Evolutionary conservation across 2,888 invertebrate species (phyloP).

Genomic region (Hyposoter dolosus): DNA sequence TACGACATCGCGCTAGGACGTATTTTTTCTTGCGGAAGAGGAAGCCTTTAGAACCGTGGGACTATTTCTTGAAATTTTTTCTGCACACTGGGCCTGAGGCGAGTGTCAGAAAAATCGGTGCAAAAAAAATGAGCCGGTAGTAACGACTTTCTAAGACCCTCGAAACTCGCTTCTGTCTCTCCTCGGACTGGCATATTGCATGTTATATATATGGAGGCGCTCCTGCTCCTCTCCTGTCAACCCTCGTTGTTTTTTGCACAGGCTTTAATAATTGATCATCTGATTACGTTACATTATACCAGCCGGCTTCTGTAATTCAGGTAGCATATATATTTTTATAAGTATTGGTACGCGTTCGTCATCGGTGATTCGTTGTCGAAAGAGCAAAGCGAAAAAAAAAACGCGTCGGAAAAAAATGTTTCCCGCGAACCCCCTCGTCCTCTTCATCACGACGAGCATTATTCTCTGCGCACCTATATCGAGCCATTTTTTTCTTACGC

Average conservation of each 20-base stretch:
- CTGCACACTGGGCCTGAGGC: conserved; percentile 28
- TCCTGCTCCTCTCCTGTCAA: conserved; percentile 78
- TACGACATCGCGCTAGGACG: not conserved
- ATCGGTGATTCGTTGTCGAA: conserved; percentile 54
- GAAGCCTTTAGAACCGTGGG: conserved; percentile 54
- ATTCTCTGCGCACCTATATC: conserved; percentile 72
- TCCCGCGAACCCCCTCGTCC: conserved; percentile 36
- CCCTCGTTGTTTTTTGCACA: conserved; percentile 83
- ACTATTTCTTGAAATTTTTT: conserved; percentile 34
- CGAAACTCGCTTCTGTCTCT: conserved; percentile 64
- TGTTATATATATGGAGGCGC: conserved; percentile 53
- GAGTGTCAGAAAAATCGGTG: conserved; percentile 63
- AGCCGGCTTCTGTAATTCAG: conserved; percentile 71
- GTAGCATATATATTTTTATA: conserved; percentile 39
- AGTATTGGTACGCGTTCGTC: conserved; percentile 46
- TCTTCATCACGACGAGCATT: conserved; percentile 56
- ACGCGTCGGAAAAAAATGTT: conserved; percentile 66
- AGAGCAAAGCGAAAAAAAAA: conserved; percentile 57
- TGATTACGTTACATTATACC: conserved; percentile 84
- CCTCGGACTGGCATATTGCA: conserved; percentile 62
- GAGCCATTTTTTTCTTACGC: conserved; percentile 79
- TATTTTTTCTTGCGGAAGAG: conserved; percentile 16
- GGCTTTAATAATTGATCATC: conserved; percentile 84
- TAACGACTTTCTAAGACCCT: conserved; percentile 70
- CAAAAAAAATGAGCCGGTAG: conserved; percentile 66